A percentile compares a stretch with the other conserved stretches of the same genome.
phyloP scores from a whole-genome alignment of 30 jellyfish, hydroid and myxozoan species.

The Clytia hemisphaerica region DNA sequence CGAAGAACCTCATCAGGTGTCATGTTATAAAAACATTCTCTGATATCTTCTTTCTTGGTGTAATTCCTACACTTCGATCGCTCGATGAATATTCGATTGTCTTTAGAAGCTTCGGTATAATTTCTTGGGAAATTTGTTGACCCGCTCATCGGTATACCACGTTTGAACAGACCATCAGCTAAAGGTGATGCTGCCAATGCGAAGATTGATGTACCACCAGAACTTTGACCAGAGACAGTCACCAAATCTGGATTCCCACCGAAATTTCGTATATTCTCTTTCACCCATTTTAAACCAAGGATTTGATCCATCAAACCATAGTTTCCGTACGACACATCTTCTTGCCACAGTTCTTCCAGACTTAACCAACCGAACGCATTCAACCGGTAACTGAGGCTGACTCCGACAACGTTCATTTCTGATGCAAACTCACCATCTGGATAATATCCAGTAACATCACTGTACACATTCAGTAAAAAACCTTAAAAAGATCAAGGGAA shows the following conservation, averaged over 20 bases:
- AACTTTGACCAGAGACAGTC: conserved; percentile 60
- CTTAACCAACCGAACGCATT: conserved; percentile 58
- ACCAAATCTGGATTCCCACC: conserved; percentile 68
- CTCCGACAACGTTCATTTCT: conserved; percentile 41
- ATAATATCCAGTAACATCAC: conserved; percentile 30
- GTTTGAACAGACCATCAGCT: conserved; percentile 43
- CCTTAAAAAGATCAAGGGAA: no score
- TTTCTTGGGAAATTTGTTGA: conserved; percentile 18
- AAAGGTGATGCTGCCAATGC: conserved; percentile 45
- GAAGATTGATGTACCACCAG: conserved; percentile 51
- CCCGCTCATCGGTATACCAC: conserved; percentile 68
- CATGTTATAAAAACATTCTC: conserved; percentile 31
- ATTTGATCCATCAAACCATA: conserved; percentile 79
- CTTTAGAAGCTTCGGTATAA: conserved; percentile 12
- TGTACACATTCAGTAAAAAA: conserved; percentile 6
- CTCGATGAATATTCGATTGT: conserved; percentile 7
- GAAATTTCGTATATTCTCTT: conserved; percentile 37
- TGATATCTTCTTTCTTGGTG: conserved; percentile 11
- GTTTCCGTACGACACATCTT: conserved; percentile 40
- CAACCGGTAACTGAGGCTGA: conserved; percentile 52
- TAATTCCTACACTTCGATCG: not conserved
- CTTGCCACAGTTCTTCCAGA: conserved; percentile 4
- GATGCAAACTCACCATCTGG: conserved; percentile 42
- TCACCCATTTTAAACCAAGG: conserved; percentile 58
- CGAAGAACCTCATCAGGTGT: conserved; percentile 28